A percentile compares a stretch with the other conserved stretches of the same genome.
Conservation (phyloP, 2,888 invertebrate species). For the Netelia fuscicornis region DNA sequence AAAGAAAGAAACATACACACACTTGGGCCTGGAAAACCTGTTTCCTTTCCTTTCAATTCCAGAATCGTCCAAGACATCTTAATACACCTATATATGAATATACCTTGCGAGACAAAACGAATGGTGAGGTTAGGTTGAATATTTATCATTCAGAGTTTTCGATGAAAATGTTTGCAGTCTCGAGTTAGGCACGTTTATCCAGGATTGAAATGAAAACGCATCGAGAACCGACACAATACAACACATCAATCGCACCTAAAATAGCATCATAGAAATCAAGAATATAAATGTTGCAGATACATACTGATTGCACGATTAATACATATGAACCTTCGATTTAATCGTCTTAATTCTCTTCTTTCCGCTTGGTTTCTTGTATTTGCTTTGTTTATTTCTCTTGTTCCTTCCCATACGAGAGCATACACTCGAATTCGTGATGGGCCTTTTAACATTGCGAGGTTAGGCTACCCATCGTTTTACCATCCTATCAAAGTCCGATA, state of each 20-base stretch:
- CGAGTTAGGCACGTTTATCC: too few relatives aligned
- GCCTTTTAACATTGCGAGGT: neutral
- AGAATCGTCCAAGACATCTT: neutral
- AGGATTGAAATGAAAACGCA: too few relatives aligned
- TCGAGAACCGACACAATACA: too few relatives aligned
- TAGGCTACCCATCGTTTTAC: neutral
- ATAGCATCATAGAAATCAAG: too few relatives aligned
- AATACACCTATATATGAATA: neutral
- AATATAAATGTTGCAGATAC: too few relatives aligned
- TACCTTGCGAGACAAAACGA: neutral
- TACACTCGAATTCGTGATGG: constrained; percentile 5
- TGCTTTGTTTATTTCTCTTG: constrained; percentile 16
- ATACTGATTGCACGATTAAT: too few relatives aligned
- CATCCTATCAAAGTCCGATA: neutral
- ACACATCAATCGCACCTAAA: too few relatives aligned
- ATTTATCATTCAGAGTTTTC: neutral
- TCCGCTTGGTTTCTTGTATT: constrained; percentile 9
- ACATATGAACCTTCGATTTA: too few relatives aligned
- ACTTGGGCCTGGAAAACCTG: constrained; percentile 38
- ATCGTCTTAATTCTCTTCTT: neutral
- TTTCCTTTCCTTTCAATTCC: constrained; percentile 34
- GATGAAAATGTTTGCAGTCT: too few relatives aligned
- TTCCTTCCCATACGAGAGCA: neutral
- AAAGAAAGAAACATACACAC: neutral
- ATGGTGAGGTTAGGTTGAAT: too few relatives aligned